Evolutionary conservation across 53 echinoderm and acorn worm species (phyloP).

Genomic region (Holothuria leucospilota): DNA sequence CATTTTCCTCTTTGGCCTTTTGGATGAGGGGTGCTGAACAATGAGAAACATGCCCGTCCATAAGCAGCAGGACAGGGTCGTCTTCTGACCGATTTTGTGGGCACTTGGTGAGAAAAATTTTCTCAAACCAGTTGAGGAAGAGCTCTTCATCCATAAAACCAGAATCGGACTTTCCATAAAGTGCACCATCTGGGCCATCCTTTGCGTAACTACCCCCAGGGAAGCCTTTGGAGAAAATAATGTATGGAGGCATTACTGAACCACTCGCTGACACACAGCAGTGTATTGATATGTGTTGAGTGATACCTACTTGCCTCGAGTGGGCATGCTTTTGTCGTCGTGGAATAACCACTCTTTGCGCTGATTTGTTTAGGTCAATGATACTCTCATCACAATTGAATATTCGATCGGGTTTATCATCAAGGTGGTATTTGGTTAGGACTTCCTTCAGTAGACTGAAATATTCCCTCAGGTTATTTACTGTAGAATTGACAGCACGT

Average conservation of each 20-base stretch:
- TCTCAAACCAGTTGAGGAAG: slow-evolving; percentile 42
- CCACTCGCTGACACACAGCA: slow-evolving; percentile 54
- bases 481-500: too few relatives aligned
- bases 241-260: slow-evolving; percentile 59
- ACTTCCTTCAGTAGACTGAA: slow-evolving; percentile 47
- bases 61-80: slow-evolving; percentile 44
- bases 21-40: too few relatives aligned
- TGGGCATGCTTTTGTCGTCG: slow-evolving; percentile 41
- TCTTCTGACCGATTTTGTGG: slow-evolving; percentile 36
- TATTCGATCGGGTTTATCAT: slow-evolving; percentile 25
- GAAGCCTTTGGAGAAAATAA: slow-evolving; percentile 32
- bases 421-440: slow-evolving; percentile 13
- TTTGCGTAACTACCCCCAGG: slow-evolving; percentile 49
- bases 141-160: slow-evolving; percentile 55
- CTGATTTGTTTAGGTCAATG: slow-evolving; percentile 57
- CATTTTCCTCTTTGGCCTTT: slow-evolving; percentile 28
- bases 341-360: slow-evolving; percentile 50
- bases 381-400: slow-evolving; percentile 58
- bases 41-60: too few relatives aligned
- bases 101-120: slow-evolving; percentile 53
- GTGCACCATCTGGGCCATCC: too few relatives aligned
- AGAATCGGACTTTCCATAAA: too few relatives aligned
- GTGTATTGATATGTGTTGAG: slow-evolving; percentile 43
- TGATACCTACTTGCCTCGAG: too few relatives aligned
- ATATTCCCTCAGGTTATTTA: slow-evolving; percentile 48